Percentiles rank a stretch among this genome's conserved stretches.
These are phyloP conservation scores for Argyresthia albistria DNA, from an alignment of 2,888 invertebrate species.

Conservation along the genomic window DNA sequence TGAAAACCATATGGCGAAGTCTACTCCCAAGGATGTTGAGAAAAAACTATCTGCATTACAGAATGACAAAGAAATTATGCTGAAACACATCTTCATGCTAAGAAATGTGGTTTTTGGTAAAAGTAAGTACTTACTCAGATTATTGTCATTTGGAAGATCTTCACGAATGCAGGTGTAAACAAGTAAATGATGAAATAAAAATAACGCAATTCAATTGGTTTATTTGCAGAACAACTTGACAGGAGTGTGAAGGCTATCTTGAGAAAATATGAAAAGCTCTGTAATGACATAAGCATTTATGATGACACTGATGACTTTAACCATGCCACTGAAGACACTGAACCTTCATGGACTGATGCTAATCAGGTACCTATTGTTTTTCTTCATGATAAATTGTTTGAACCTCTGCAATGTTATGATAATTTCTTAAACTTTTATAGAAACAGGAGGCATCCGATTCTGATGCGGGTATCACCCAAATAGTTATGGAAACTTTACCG, in stretches of 20 bases:
- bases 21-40: conserved; percentile 14
- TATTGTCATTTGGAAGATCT: too few relatives aligned
- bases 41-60: conserved; percentile 17
- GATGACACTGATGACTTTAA: neutral
- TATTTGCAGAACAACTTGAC: conserved; percentile 4
- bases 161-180: too few relatives aligned
- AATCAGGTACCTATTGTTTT: too few relatives aligned
- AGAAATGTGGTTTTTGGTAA: conserved; percentile 24
- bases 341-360: neutral
- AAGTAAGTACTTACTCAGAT: conserved; percentile 27
- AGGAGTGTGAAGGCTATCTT: neutral
- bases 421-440: too few relatives aligned
- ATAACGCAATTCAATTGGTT: neutral
- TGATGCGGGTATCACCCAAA: too few relatives aligned
- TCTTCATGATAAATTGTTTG: too few relatives aligned
- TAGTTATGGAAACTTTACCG: too few relatives aligned
- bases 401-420: too few relatives aligned
- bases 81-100: conserved; percentile 21
- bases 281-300: too few relatives aligned
- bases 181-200: too few relatives aligned
- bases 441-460: too few relatives aligned
- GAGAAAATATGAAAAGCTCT: neutral
- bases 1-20: conserved; percentile 26
- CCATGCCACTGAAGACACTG: neutral
- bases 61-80: conserved; percentile 24